Conservation (phyloP, 2,797 vertebrate species). For the Perodicticus potto region DNA sequence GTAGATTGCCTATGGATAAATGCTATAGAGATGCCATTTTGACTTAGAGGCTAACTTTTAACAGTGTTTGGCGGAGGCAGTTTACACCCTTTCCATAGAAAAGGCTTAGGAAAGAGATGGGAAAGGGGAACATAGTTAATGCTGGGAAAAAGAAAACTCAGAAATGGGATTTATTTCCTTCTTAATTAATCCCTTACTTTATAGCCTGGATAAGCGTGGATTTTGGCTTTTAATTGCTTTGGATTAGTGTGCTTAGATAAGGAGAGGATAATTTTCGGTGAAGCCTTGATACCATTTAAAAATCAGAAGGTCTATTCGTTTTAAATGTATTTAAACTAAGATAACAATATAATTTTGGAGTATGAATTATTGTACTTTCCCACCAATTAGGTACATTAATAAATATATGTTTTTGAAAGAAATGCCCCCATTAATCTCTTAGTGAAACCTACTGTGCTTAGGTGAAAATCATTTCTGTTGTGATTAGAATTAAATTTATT, state of each 20-base stretch:
- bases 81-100: not conserved
- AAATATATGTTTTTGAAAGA: slow-evolving; percentile 50
- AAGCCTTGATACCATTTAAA: slow-evolving; percentile 17
- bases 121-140: not conserved
- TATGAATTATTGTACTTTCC: slow-evolving; percentile 2
- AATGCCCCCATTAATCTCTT: not conserved
- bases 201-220: not conserved
- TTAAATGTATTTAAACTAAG: slow-evolving; percentile 3
- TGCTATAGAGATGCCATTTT: not conserved
- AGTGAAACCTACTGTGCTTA: slow-evolving; percentile 18
- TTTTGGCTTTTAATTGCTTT: slow-evolving; percentile 59
- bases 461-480: slow-evolving; percentile 34
- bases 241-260: not conserved
- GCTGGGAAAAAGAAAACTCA: slow-evolving; percentile 2
- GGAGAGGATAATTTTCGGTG: slow-evolving; percentile 40
- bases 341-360: slow-evolving; percentile 14
- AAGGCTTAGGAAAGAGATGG: not conserved
- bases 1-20: not conserved
- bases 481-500: slow-evolving; percentile 46
- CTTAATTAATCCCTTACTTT: slow-evolving; percentile 14
- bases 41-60: slow-evolving; percentile 23
- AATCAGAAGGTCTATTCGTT: slow-evolving; percentile 19
- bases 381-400: not conserved
- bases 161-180: not conserved
- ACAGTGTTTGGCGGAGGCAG: not conserved